Conservation (phyloP, 2,113 vertebrate species). For the Siniperca chuatsi region DNA sequence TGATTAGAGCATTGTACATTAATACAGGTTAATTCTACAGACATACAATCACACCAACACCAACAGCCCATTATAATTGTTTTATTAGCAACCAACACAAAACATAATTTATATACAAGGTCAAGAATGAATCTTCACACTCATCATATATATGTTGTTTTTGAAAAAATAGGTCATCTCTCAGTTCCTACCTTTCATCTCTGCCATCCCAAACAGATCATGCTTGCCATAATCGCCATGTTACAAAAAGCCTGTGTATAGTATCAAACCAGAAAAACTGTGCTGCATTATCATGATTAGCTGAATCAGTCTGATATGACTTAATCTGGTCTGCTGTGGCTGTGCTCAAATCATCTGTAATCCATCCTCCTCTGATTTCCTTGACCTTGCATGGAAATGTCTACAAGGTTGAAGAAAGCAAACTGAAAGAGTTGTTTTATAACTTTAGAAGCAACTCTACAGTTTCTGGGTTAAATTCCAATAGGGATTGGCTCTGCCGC, state of each 20-base stretch:
- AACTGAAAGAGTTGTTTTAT: not conserved
- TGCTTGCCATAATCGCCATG: constrained; percentile 16
- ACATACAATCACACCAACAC: constrained; percentile 25
- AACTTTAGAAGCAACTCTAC: not conserved
- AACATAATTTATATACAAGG: constrained; percentile 38
- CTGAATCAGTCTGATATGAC: constrained; percentile 40
- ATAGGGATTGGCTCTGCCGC: not conserved
- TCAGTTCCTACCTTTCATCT: not conserved
- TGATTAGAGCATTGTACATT: not conserved
- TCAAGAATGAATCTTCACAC: constrained; percentile 21
- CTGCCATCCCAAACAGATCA: constrained; percentile 23
- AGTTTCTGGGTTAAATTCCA: constrained; percentile 9
- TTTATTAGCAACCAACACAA: constrained; percentile 63
- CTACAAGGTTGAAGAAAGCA: constrained; percentile 9
- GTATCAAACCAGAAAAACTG: constrained; percentile 27
- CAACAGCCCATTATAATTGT: not conserved
- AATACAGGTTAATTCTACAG: not conserved
- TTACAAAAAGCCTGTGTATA: constrained; percentile 42
- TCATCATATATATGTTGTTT: constrained; percentile 4
- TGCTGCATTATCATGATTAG: constrained; percentile 44
- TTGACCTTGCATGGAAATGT: constrained; percentile 19
- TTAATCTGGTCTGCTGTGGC: constrained; percentile 41
- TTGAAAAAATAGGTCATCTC: constrained; percentile 13
- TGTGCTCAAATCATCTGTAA: not conserved
- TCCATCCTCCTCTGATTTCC: constrained; percentile 31